Percentiles rank a stretch among this genome's conserved stretches.
Evolutionary conservation across 2,888 invertebrate genomes (phyloP).

Genomic region (Therioaphis trifolii): DNA sequence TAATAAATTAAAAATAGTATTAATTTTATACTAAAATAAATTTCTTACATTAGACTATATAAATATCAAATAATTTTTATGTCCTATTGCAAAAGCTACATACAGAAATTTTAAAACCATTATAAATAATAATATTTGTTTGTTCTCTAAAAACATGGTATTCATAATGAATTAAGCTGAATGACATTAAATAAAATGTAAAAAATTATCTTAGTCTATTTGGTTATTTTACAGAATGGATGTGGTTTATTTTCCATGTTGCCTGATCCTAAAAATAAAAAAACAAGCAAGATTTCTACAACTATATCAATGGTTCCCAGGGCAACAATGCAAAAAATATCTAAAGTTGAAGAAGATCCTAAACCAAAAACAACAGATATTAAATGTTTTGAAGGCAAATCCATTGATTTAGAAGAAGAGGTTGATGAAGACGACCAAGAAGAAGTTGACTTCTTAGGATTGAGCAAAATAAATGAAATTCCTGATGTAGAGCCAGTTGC

Average conservation of each 20-base stretch:
- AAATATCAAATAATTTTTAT: too few relatives aligned
- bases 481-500: constrained; percentile 41
- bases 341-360: neutral
- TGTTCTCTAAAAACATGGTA: too few relatives aligned
- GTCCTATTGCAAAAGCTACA: too few relatives aligned
- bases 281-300: constrained; percentile 63
- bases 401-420: constrained; percentile 66
- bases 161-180: too few relatives aligned
- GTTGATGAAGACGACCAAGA: constrained; percentile 69
- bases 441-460: constrained; percentile 69
- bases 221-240: constrained; percentile 72
- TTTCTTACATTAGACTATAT: too few relatives aligned
- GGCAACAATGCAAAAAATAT: constrained; percentile 11
- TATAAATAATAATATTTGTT: too few relatives aligned
- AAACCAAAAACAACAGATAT: neutral
- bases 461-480: constrained; percentile 65
- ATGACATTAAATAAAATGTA: neutral
- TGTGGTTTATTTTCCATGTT: constrained; percentile 77
- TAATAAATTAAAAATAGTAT: too few relatives aligned
- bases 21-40: too few relatives aligned
- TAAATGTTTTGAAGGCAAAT: constrained; percentile 19
- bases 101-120: too few relatives aligned
- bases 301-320: constrained; percentile 66
- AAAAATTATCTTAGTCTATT: constrained; percentile 64
- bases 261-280: constrained; percentile 75